phyloP scores from a whole-genome alignment of 2,113 vertebrate genomes.

The crab-eating macaque (Macaca fascicularis) region T2T-MFA8v1.1 NC_088389.1:43606501-43607000 shows the following conservation, averaged over 20 bases:
- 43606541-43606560: background rate
- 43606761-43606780: background rate
- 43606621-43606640: background rate
- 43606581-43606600: background rate
- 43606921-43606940: conserved; percentile 60
- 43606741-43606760: background rate
- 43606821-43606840: background rate
- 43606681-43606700: background rate
- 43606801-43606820: background rate
- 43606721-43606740: background rate
- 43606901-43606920: background rate
- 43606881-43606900: conserved; percentile 4
- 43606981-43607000: conserved; percentile 47
- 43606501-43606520: background rate
- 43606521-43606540: background rate
- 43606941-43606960: conserved; percentile 57
- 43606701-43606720: background rate
- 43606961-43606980: conserved; percentile 39
- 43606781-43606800: background rate
- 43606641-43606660: background rate
- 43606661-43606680: background rate
- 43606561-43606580: background rate
- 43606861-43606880: background rate
- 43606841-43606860: background rate
- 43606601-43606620: background rate